Percentiles rank a stretch among this genome's conserved stretches.
phyloP scores from a whole-genome alignment of 1,140 invertebrate species.

The Notospermus geniculatus region DNA sequence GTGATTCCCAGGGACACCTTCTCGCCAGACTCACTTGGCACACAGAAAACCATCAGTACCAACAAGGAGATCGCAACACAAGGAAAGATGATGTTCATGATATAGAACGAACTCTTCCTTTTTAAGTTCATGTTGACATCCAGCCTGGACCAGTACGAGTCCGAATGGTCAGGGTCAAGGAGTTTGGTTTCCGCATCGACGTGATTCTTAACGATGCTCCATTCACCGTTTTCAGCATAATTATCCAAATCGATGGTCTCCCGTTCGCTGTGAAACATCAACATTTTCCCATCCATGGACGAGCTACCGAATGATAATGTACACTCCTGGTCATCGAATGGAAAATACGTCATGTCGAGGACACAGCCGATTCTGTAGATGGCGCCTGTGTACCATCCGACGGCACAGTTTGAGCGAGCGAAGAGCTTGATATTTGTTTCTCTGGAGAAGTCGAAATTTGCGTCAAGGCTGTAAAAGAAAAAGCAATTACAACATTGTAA shows the following conservation, averaged over 20 bases:
- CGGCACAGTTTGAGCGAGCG: not conserved
- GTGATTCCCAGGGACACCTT: constrained; percentile 24
- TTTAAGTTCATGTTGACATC: not conserved
- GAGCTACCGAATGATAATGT: not conserved
- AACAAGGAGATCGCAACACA: constrained; percentile 2
- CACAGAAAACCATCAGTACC: constrained; percentile 17
- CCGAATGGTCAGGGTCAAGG: not conserved
- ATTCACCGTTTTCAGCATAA: not conserved
- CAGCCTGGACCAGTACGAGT: not conserved
- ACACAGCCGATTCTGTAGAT: not conserved
- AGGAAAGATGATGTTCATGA: constrained; percentile 11
- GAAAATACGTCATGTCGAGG: constrained; percentile 19
- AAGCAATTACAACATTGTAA: too few relatives aligned
- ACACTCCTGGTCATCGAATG: constrained; percentile 10
- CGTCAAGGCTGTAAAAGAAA: too few relatives aligned
- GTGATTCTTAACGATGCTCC: not conserved
- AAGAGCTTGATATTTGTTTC: too few relatives aligned
- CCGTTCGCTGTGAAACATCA: not conserved
- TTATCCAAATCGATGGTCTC: not conserved
- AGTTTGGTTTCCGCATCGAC: not conserved
- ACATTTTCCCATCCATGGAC: not conserved
- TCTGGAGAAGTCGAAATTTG: too few relatives aligned
- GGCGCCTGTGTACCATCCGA: constrained; percentile 1
- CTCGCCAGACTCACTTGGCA: constrained; percentile 23
- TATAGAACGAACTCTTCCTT: not conserved